Evolutionary conservation across 2,888 invertebrate species (phyloP).

Genomic region (Icerya purchasi): DNA sequence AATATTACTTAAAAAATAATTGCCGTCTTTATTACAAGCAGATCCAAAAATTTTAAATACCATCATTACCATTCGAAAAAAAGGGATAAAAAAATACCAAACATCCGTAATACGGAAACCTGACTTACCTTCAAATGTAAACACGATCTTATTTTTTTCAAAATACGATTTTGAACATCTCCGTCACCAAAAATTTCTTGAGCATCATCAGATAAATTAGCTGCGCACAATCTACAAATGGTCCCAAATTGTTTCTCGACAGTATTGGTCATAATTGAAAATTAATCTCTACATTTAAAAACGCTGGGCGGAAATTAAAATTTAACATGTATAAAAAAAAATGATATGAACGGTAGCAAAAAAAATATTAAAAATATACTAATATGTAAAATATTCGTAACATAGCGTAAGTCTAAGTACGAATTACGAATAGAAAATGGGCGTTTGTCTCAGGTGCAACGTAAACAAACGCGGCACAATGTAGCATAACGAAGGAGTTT

Average conservation of each 20-base stretch:
- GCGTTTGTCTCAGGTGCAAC: conserved; percentile 11
- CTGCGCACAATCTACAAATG: conserved; percentile 12
- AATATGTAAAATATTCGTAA: too few relatives aligned
- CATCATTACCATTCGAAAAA: too few relatives aligned
- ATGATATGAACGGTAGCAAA: too few relatives aligned
- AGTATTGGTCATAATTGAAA: background rate
- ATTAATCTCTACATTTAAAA: too few relatives aligned
- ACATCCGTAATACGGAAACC: too few relatives aligned
- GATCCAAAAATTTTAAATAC: too few relatives aligned
- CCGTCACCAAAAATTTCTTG: conserved; percentile 10
- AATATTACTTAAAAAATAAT: too few relatives aligned
- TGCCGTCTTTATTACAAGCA: too few relatives aligned
- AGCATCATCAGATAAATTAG: conserved; percentile 8
- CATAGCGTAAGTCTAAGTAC: too few relatives aligned
- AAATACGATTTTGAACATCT: conserved; percentile 1
- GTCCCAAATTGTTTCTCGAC: background rate
- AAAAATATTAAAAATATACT: conserved; percentile 4
- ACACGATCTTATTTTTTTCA: conserved; percentile 10
- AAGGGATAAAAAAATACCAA: too few relatives aligned
- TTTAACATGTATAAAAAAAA: too few relatives aligned
- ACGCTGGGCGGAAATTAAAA: too few relatives aligned
- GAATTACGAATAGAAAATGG: conserved; percentile 4
- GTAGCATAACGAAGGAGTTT: conserved; percentile 3
- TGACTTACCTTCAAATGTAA: conserved; percentile 11
- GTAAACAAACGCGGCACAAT: conserved; percentile 6